A percentile compares a stretch with the other conserved stretches of the same genome.
Conservation (phyloP, 2,113 vertebrate species). For the Aleadryas rufinucha region DNA sequence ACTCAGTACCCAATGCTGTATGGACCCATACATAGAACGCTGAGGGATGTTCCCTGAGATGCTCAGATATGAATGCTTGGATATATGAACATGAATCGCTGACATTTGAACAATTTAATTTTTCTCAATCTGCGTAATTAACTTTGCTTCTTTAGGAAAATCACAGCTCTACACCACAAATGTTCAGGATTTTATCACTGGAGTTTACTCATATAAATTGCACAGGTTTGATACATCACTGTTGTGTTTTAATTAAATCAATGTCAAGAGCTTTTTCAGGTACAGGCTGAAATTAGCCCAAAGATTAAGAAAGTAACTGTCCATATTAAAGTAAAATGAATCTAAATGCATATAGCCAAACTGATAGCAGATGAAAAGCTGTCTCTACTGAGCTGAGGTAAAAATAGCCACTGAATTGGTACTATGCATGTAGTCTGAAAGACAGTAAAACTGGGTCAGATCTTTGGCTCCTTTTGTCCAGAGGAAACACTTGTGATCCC, state of each 20-base stretch:
- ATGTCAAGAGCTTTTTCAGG: not conserved
- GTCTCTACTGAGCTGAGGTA: not conserved
- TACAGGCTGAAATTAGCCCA: not conserved
- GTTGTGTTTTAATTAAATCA: not conserved
- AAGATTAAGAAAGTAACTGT: not conserved
- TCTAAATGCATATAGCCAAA: not conserved
- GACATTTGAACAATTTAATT: not conserved
- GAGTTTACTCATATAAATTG: not conserved
- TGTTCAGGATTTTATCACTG: not conserved
- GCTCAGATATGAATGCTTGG: not conserved
- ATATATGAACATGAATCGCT: not conserved
- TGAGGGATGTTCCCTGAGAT: not conserved
- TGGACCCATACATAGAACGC: rapidly evolving
- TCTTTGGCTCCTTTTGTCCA: not conserved
- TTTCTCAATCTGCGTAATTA: not conserved
- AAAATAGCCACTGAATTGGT: not conserved
- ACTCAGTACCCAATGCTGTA: not conserved
- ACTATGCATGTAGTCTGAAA: not conserved
- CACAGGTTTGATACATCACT: not conserved
- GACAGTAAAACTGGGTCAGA: not conserved
- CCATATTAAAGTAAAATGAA: not conserved
- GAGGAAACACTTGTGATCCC: not conserved
- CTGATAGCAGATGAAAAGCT: not conserved
- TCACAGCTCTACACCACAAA: not conserved
- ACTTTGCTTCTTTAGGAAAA: not conserved